phyloP scores from a whole-genome alignment of 2,888 invertebrate genomes.

The Xylota segnis region DNA sequence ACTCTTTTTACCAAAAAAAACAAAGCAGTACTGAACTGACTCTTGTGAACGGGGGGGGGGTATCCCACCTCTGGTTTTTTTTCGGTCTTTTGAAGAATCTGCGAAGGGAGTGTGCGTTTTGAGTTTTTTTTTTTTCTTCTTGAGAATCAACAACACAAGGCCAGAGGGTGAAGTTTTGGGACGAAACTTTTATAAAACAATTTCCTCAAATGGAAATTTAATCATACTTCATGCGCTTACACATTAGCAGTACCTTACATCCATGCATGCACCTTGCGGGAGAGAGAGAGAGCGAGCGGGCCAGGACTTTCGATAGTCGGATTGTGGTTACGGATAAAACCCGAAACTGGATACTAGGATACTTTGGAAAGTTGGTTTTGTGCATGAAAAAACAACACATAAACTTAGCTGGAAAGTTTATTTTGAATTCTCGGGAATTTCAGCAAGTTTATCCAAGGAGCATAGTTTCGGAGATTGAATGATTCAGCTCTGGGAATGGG shows the following conservation, averaged over 20 bases:
- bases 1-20: slow-evolving; percentile 3
- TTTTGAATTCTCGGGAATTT: slow-evolving; percentile 54
- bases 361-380: slow-evolving; percentile 38
- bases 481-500: slow-evolving; percentile 20
- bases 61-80: background rate
- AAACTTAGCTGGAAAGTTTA: slow-evolving; percentile 59
- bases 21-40: too few species aligned
- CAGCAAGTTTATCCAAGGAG: slow-evolving; percentile 51
- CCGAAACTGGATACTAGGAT: slow-evolving; percentile 40
- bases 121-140: slow-evolving; percentile 3
- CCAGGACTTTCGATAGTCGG: slow-evolving; percentile 22
- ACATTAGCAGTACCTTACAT: slow-evolving; percentile 28
- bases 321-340: slow-evolving; percentile 48
- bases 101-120: background rate
- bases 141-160: slow-evolving; percentile 38
- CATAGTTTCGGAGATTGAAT: slow-evolving; percentile 62
- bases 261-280: slow-evolving; percentile 25
- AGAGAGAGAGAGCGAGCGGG: too few species aligned
- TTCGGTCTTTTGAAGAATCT: slow-evolving; percentile 18
- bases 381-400: slow-evolving; percentile 32
- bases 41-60: too few species aligned
- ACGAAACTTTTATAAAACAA: slow-evolving; percentile 66
- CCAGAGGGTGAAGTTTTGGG: slow-evolving; percentile 33
- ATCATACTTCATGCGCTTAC: slow-evolving; percentile 72
- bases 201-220: slow-evolving; percentile 72